A percentile compares a stretch with the other conserved stretches of the same genome.
These are phyloP conservation scores for Homarus gammarus DNA, from an alignment of 2,888 invertebrate genomes.

Conservation along the genomic window DNA sequence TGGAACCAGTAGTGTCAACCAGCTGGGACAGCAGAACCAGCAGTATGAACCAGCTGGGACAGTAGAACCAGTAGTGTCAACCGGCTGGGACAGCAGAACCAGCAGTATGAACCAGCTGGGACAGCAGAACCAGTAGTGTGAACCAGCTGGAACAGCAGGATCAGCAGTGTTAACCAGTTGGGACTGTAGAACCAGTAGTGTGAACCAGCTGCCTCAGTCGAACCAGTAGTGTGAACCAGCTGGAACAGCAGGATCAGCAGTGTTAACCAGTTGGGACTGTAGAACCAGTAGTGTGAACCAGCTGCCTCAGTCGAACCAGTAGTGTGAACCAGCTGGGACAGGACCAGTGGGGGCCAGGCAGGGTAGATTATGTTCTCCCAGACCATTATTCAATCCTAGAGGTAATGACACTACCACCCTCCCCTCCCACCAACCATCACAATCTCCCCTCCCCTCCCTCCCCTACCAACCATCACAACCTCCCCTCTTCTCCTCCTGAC, in stretches of 20 bases:
- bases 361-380: constrained; percentile 22
- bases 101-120: background rate
- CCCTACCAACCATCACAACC: background rate
- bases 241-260: too few relatives aligned
- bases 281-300: background rate
- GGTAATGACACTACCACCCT: constrained; percentile 14
- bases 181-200: too few relatives aligned
- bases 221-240: too few relatives aligned
- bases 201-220: too few relatives aligned
- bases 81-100: background rate
- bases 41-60: background rate
- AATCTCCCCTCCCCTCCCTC: background rate
- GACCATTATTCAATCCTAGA: constrained; percentile 41
- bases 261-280: background rate
- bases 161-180: too few relatives aligned
- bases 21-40: too few relatives aligned
- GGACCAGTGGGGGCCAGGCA: background rate
- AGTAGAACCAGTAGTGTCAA: background rate
- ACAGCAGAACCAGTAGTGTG: background rate
- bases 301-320: too few relatives aligned
- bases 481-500: background rate
- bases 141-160: background rate
- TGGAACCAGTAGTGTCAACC: too few relatives aligned
- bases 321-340: background rate
- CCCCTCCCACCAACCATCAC: background rate